A percentile compares a stretch with the other conserved stretches of the same genome.
phyloP scores from a whole-genome alignment of 2,888 invertebrate species.

The Choreutis nemorana region DNA sequence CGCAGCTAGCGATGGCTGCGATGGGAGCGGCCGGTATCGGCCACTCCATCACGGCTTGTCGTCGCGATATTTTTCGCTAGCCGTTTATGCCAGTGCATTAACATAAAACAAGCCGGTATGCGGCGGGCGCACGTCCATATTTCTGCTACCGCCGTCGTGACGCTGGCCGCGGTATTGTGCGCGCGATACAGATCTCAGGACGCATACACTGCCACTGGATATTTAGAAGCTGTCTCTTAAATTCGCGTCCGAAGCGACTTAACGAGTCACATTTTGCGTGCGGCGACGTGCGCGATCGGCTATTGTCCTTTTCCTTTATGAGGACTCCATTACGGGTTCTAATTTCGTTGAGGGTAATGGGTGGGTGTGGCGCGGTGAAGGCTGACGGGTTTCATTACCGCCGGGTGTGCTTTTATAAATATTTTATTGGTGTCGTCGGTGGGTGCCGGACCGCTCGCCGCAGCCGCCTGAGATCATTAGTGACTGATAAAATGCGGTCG shows the following conservation, averaged over 20 bases:
- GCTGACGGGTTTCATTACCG: conserved; percentile 50
- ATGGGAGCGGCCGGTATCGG: conserved; percentile 27
- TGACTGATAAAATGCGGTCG: conserved; percentile 53
- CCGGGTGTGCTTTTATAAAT: conserved; percentile 53
- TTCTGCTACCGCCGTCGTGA: conserved; percentile 59
- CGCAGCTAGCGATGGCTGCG: conserved; percentile 12
- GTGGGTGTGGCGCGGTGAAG: conserved; percentile 23
- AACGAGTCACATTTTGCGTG: conserved; percentile 58
- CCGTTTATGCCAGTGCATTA: conserved; percentile 49
- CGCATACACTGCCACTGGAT: conserved; percentile 53
- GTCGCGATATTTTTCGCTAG: conserved; percentile 41
- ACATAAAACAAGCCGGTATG: conserved; percentile 60
- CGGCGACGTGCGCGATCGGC: conserved; percentile 41
- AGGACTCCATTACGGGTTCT: conserved; percentile 19
- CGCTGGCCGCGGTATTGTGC: conserved; percentile 56
- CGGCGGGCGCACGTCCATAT: conserved; percentile 47
- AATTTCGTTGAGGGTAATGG: conserved; percentile 28
- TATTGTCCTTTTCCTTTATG: conserved; percentile 38
- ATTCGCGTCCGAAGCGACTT: conserved; percentile 45
- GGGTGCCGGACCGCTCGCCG: conserved; percentile 37
- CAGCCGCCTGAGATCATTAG: conserved; percentile 45
- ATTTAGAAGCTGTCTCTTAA: conserved; percentile 63
- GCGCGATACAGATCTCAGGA: conserved; percentile 57
- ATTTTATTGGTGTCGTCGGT: conserved; percentile 48
- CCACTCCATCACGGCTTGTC: conserved; percentile 42